A percentile compares a stretch with the other conserved stretches of the same genome.
These are phyloP conservation scores for Gymnosoma rotundatum DNA, from an alignment of 2,888 invertebrate genomes.

Conservation along the genomic window DNA sequence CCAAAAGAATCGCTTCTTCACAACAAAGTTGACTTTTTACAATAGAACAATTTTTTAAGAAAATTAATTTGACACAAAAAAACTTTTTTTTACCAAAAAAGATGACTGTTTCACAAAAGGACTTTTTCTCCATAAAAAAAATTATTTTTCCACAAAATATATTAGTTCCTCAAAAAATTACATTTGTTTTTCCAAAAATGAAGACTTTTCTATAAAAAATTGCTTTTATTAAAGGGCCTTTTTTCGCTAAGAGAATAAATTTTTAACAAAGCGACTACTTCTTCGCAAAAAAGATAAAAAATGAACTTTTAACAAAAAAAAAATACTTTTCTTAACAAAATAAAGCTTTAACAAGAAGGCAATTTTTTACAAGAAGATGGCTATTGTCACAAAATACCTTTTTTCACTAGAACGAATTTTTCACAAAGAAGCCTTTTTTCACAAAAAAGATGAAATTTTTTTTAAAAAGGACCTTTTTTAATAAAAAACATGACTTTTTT, in stretches of 20 bases:
- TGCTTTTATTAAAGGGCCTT: too few relatives aligned
- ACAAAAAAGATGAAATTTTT: neutral
- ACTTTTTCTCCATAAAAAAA: neutral
- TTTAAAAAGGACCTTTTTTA: too few relatives aligned
- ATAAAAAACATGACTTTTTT: too few relatives aligned
- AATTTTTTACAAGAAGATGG: neutral
- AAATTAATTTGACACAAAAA: too few relatives aligned
- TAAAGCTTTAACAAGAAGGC: too few relatives aligned
- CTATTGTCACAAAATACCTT: too few relatives aligned
- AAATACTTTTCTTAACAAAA: neutral
- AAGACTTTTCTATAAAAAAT: too few relatives aligned
- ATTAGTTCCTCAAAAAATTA: too few relatives aligned
- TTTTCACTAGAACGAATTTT: too few relatives aligned
- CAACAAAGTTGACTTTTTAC: neutral
- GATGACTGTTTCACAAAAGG: neutral
- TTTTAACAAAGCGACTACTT: neutral
- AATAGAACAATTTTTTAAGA: neutral
- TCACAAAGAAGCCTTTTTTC: neutral
- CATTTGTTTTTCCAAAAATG: too few relatives aligned
- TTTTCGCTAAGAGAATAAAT: neutral
- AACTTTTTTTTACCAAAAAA: neutral
- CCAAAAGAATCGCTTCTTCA: neutral
- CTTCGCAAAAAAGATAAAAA: neutral
- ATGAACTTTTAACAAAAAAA: neutral
- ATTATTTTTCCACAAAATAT: too few relatives aligned